Evolutionary conservation across 2,113 vertebrate genomes (phyloP).

Genomic region (Muntiacus muntjak): DNA sequence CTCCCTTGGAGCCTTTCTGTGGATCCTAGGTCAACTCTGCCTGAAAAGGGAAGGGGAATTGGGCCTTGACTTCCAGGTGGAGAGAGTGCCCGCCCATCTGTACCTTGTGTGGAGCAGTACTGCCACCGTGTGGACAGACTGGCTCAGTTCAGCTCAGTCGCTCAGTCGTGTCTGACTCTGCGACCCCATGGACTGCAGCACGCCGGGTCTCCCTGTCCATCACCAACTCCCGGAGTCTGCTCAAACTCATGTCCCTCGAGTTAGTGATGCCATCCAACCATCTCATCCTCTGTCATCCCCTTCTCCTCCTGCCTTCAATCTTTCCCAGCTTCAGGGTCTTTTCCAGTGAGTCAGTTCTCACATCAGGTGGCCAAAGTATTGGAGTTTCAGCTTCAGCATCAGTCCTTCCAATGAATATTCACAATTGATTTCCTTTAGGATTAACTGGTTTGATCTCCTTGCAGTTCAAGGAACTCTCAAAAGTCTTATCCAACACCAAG

Average conservation of each 20-base stretch:
- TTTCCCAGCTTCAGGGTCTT: not conserved
- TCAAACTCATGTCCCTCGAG: not conserved
- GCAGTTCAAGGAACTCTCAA: not conserved
- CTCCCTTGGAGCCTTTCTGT: not conserved
- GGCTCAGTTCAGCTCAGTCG: not conserved
- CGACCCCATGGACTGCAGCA: rapidly evolving
- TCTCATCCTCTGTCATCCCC: not conserved
- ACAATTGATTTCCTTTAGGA: not conserved
- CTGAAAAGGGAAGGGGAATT: not conserved
- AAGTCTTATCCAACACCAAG: not conserved
- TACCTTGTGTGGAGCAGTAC: not conserved
- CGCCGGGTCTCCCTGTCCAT: not conserved
- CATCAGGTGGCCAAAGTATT: not conserved
- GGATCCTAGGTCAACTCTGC: not conserved
- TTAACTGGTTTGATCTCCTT: not conserved
- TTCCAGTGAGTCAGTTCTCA: not conserved
- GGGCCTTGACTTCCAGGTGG: rapidly evolving
- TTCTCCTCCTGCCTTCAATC: not conserved
- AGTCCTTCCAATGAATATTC: not conserved
- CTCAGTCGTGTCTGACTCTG: not conserved
- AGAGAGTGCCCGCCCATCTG: rapidly evolving
- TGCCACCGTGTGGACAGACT: conserved; percentile 49
- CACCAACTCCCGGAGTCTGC: not conserved
- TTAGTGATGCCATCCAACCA: not conserved
- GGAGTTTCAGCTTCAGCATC: not conserved